Conservation (phyloP, 1,140 invertebrate genomes). For the Hylaeus anthracinus region DNA sequence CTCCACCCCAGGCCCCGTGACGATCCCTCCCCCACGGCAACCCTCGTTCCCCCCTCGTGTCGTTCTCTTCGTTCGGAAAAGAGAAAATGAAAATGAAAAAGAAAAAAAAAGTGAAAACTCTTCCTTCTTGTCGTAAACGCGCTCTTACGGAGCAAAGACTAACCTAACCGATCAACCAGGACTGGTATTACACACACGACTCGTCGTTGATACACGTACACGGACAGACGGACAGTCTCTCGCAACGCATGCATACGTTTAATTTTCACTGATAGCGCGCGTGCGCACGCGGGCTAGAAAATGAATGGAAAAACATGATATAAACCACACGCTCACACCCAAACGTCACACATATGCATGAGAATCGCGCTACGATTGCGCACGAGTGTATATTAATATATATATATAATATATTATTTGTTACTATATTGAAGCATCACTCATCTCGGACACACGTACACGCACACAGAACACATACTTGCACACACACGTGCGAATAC, state of each 20-base stretch:
- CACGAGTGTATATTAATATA: conserved; percentile 5
- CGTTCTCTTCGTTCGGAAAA: conserved; percentile 57
- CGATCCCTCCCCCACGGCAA: not conserved
- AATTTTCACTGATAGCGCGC: conserved; percentile 3
- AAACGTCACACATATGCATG: not conserved
- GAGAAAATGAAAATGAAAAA: conserved; percentile 1
- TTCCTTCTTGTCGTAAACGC: conserved; percentile 55
- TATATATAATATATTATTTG: conserved; percentile 33
- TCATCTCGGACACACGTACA: conserved; percentile 11
- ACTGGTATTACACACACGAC: not conserved
- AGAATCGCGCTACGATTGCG: conserved; percentile 18
- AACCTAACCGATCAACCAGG: not conserved
- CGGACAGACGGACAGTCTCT: conserved; percentile 8
- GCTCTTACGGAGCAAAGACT: conserved; percentile 40
- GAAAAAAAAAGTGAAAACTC: conserved; percentile 16
- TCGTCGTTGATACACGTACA: not conserved
- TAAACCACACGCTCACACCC: no score
- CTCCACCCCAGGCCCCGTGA: not conserved
- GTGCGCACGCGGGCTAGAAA: conserved; percentile 4
- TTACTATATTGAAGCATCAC: conserved; percentile 27
- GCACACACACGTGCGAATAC: not conserved
- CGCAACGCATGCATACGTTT: conserved; percentile 14
- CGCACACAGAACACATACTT: not conserved
- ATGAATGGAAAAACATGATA: no score
- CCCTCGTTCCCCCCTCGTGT: conserved; percentile 10